These are phyloP conservation scores for Poecilia velifera DNA, from an alignment of 2,797 vertebrate genomes.

Conservation along the genomic window DNA sequence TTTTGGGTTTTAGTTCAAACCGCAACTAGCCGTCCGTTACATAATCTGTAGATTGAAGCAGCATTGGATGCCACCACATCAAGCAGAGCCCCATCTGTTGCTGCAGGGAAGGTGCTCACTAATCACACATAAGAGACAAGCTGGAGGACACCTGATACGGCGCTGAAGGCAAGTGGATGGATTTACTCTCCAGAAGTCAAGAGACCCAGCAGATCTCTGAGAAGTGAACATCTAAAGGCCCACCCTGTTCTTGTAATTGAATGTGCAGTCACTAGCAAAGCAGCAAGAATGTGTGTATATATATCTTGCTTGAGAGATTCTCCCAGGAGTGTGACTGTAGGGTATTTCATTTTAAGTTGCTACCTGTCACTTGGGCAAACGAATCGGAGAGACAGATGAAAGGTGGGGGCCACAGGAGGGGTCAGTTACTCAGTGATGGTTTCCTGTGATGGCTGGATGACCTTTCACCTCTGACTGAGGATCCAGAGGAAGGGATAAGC, in stretches of 20 bases:
- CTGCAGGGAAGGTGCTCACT: slow-evolving; percentile 60
- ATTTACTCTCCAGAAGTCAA: slow-evolving; percentile 65
- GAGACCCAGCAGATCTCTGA: slow-evolving; percentile 60
- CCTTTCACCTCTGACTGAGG: slow-evolving; percentile 65
- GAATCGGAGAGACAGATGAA: slow-evolving; percentile 82
- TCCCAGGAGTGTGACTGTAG: slow-evolving; percentile 62
- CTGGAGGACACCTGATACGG: slow-evolving; percentile 69
- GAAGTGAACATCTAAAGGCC: slow-evolving; percentile 69
- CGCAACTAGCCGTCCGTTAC: slow-evolving; percentile 41
- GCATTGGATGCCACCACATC: slow-evolving; percentile 69
- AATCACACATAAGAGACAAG: slow-evolving; percentile 68
- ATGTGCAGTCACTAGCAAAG: slow-evolving; percentile 68
- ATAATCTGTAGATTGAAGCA: slow-evolving; percentile 62
- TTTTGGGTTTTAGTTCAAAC: slow-evolving; percentile 28
- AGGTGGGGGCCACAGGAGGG: slow-evolving; percentile 70
- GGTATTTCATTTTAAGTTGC: slow-evolving; percentile 78
- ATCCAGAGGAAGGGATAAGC: slow-evolving; percentile 65
- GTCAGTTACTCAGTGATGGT: slow-evolving; percentile 74
- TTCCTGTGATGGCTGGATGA: slow-evolving; percentile 76
- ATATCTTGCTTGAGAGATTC: slow-evolving; percentile 59
- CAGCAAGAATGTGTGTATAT: slow-evolving; percentile 46
- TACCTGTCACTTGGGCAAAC: slow-evolving; percentile 75
- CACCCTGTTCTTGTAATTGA: slow-evolving; percentile 72
- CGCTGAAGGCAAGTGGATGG: slow-evolving; percentile 65
- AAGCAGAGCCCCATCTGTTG: slow-evolving; percentile 64